Evolutionary conservation across 2,113 vertebrate species (phyloP).

Genomic region (Silurus asotus): DNA sequence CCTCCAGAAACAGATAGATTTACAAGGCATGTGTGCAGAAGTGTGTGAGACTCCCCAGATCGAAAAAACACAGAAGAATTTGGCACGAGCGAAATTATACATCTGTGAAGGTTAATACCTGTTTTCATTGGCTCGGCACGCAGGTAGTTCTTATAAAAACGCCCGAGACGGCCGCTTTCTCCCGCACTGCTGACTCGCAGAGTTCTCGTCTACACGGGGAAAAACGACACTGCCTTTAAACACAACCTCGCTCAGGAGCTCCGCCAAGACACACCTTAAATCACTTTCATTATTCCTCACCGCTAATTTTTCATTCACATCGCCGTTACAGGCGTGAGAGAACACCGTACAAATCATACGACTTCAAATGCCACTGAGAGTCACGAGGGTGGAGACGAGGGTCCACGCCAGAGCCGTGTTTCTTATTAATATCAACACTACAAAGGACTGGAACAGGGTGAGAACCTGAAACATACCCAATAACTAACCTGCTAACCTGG

Average conservation of each 20-base stretch:
- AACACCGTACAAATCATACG: not conserved
- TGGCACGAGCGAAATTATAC: conserved; percentile 61
- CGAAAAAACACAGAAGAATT: conserved; percentile 54
- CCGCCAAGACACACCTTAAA: conserved; percentile 23
- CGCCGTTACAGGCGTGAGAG: not conserved
- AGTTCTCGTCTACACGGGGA: conserved; percentile 46
- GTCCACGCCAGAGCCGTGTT: not conserved
- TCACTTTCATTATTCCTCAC: conserved; percentile 39
- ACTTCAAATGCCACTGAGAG: conserved; percentile 1
- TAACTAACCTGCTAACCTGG: not conserved
- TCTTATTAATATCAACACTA: conserved; percentile 1
- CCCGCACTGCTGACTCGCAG: conserved; percentile 59
- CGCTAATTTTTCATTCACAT: conserved; percentile 35
- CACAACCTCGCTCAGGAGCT: conserved; percentile 11
- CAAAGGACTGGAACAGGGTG: not conserved
- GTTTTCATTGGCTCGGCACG: conserved; percentile 67
- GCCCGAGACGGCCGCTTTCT: conserved; percentile 56
- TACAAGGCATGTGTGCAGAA: conserved; percentile 57
- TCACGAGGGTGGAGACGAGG: not conserved
- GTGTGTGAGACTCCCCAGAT: conserved; percentile 56
- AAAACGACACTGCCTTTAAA: conserved; percentile 24
- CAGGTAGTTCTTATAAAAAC: conserved; percentile 61
- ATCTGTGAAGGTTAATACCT: conserved; percentile 65
- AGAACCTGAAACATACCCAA: not conserved
- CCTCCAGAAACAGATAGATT: conserved; percentile 50